phyloP scores from a whole-genome alignment of 2,113 vertebrate species.

The Nymphicus hollandicus region DNA sequence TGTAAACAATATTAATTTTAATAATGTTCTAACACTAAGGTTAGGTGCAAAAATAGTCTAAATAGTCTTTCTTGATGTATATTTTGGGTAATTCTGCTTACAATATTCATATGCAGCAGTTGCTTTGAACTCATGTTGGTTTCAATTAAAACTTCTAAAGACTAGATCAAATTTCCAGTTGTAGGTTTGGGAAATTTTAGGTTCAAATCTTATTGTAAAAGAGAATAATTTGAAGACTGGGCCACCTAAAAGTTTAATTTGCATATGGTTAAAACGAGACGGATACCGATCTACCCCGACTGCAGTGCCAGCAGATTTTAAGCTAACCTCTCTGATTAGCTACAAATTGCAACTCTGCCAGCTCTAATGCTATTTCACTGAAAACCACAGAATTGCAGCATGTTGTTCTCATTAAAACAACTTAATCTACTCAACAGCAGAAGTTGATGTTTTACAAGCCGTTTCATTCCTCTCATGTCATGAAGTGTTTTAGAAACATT shows the following conservation, averaged over 20 bases:
- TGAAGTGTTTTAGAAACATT: not conserved
- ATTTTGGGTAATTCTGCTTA: not conserved
- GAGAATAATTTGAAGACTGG: not conserved
- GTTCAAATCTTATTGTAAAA: not conserved
- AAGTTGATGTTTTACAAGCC: not conserved
- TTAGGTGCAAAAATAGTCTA: not conserved
- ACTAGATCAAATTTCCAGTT: not conserved
- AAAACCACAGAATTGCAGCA: not conserved
- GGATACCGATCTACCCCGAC: not conserved
- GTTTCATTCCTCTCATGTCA: not conserved
- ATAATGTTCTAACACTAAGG: not conserved
- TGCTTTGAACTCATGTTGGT: not conserved
- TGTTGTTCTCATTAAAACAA: not conserved
- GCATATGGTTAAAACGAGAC: not conserved
- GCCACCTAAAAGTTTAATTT: not conserved
- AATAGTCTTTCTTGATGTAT: not conserved
- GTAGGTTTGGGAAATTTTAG: not conserved
- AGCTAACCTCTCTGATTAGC: not conserved
- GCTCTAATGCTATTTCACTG: not conserved
- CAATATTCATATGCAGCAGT: not conserved
- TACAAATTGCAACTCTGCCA: not conserved
- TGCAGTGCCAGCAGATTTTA: not conserved
- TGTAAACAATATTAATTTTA: conserved; percentile 3
- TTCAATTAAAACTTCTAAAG: not conserved
- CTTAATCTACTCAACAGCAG: not conserved